Evolutionary conservation across 2,888 invertebrate species (phyloP).

Genomic region (Hypolimnas misippus): DNA sequence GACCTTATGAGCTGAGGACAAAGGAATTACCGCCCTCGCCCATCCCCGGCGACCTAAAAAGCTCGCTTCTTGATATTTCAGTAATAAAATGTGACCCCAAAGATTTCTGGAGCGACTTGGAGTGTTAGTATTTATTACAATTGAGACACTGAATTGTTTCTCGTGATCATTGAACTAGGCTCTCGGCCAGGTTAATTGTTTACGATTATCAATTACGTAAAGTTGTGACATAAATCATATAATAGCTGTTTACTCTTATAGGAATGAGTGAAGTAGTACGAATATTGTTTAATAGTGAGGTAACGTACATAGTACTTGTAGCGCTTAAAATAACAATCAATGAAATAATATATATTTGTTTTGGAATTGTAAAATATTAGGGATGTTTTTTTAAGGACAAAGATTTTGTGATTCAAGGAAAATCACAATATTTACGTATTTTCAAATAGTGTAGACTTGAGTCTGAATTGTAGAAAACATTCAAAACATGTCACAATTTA

Average conservation of each 20-base stretch:
- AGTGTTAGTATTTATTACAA: slow-evolving; percentile 30
- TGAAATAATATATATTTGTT: neutral
- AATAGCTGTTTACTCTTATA: neutral
- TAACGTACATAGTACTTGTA: neutral
- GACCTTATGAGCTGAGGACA: slow-evolving; percentile 40
- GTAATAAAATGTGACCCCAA: slow-evolving; percentile 48
- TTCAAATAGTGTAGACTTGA: no score
- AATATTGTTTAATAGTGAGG: neutral
- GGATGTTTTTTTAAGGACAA: no score
- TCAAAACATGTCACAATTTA: no score
- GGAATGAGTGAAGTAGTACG: neutral
- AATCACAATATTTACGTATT: no score
- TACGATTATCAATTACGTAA: slow-evolving; percentile 8
- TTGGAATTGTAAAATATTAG: no score
- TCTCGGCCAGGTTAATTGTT: slow-evolving; percentile 15
- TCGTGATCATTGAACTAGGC: slow-evolving; percentile 25
- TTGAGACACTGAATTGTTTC: slow-evolving; percentile 11
- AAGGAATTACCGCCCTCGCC: slow-evolving; percentile 39
- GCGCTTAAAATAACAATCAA: neutral
- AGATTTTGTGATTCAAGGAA: no score
- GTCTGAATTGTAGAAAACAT: no score
- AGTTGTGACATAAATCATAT: neutral
- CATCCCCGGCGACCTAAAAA: slow-evolving; percentile 49
- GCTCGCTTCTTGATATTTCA: slow-evolving; percentile 47
- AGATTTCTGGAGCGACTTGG: slow-evolving; percentile 43